Percentiles rank a stretch among this genome's conserved stretches.
These are phyloP conservation scores for Brachypodius melanocephalos DNA, from an alignment of 2,113 vertebrate species.

Conservation along the genomic window DNA sequence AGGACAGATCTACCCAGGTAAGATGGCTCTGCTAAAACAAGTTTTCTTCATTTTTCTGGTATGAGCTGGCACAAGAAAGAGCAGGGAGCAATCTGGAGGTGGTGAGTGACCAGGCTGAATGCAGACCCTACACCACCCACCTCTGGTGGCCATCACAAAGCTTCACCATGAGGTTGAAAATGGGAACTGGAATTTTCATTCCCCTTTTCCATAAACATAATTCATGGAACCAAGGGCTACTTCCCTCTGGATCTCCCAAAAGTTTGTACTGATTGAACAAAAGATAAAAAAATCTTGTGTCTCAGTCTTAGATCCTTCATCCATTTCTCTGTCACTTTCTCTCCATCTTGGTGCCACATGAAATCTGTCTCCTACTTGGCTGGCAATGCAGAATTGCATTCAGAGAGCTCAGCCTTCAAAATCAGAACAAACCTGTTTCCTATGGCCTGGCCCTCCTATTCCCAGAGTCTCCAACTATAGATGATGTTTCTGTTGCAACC, in stretches of 20 bases:
- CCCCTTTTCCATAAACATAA: neutral
- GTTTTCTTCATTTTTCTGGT: neutral
- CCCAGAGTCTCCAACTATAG: neutral
- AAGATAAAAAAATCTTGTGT: neutral
- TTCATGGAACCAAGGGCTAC: neutral
- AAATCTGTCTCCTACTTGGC: neutral
- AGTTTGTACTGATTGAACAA: neutral
- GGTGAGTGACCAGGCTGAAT: neutral
- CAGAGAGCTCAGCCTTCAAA: neutral
- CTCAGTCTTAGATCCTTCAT: neutral
- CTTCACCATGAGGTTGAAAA: neutral
- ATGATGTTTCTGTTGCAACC: neutral
- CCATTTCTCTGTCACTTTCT: neutral
- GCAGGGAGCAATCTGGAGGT: neutral
- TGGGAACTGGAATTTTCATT: neutral
- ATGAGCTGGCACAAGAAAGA: neutral
- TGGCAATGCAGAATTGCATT: neutral
- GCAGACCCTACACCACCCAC: accelerated
- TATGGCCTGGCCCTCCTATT: neutral
- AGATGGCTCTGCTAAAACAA: neutral
- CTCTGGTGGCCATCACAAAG: accelerated
- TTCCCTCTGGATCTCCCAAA: neutral
- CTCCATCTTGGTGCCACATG: neutral
- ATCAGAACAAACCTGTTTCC: neutral
- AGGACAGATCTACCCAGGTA: neutral